Base-by-base conservation (phyloP, 1,140 invertebrate species). In the Aphaenogaster rudis region DNA sequence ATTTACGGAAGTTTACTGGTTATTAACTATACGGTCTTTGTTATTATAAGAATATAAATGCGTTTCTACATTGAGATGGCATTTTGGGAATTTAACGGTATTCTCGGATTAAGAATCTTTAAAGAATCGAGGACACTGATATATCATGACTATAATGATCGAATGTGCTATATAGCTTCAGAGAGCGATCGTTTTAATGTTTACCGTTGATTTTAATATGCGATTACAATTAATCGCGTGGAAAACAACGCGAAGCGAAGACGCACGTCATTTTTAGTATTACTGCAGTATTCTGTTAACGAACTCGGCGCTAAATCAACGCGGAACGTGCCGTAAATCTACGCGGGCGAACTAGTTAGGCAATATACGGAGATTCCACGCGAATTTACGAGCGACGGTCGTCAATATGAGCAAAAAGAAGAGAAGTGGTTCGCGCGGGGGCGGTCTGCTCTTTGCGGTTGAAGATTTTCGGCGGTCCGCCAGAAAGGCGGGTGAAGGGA, bases 281-380 rank as follows among this genome's bases (percentile, higher is more conserved):
- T 64, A 48, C 9, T 36, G 36, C 17, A 42, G 11, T 74, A 63
- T 84, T 84, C 54, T 84, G 69, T 63, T 84, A 84, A 84, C 81
- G 69, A 84, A 84, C 69, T 63, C 11, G 67, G 36, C 42, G 39
- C n/a, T 84, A 84, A 84, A 84, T 84, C 81, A 86, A 79, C n/a
- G 59, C 45, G 74, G n/a, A 33, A 76, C 57, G 17, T 15, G 54
- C 81, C 71, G 57, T 85, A 76, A 85, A 76, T 76, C 57, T 39
- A 39, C 39, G 57, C 57, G 57, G 39, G 74, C 57, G 42, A 64
- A 48, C 76, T 61, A 79, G 76, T 79, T 79, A 64, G 59, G 42
- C 76, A 64, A 79, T 79, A 79, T 79, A 79, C 76, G 76, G 59
- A 79, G 76, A 79, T 79, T 79, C 59, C 42, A 33, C 59, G 59